Percentiles rank a stretch among this genome's conserved stretches.
Evolutionary conservation across 2,888 invertebrate genomes (phyloP).

Genomic region (Eumerus sabulonum): DNA sequence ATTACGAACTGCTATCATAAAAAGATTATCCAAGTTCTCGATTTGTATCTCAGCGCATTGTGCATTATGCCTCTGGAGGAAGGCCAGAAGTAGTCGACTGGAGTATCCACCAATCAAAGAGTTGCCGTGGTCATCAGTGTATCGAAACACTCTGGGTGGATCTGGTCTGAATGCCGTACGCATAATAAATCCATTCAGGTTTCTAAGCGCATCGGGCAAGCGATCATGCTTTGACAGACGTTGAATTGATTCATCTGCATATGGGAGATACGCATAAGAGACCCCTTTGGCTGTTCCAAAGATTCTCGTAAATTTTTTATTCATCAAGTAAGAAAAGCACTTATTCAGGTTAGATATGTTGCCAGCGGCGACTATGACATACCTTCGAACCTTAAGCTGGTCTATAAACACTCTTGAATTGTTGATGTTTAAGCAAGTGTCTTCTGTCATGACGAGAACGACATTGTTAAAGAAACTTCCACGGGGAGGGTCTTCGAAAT

Average conservation of each 20-base stretch:
- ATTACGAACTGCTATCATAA: background rate
- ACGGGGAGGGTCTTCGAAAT: background rate
- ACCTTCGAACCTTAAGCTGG: conserved; percentile 14
- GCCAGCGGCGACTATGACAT: conserved; percentile 8
- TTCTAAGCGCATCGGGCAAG: conserved; percentile 24
- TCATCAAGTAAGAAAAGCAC: conserved; percentile 10
- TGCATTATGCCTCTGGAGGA: conserved; percentile 39
- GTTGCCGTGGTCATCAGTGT: background rate
- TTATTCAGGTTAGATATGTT: background rate
- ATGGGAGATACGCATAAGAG: conserved; percentile 11
- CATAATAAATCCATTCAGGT: conserved; percentile 41
- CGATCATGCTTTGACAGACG: background rate
- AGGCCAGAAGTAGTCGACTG: conserved; percentile 13
- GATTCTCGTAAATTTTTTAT: conserved; percentile 32
- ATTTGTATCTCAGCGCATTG: conserved; percentile 28
- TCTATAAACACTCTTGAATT: no score
- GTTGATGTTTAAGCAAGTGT: no score
- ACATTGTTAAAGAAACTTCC: background rate
- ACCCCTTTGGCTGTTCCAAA: conserved; percentile 13
- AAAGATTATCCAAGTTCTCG: conserved; percentile 11
- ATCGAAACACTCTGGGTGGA: conserved; percentile 33
- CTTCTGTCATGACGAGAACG: background rate
- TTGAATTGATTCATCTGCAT: conserved; percentile 15
- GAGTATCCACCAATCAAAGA: conserved; percentile 28
- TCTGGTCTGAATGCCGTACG: conserved; percentile 40